Evolutionary conservation across 1,140 invertebrate genomes (phyloP), one percentile per base, ranked within the genome.

Genomic region (Lanistes nyassanus): DNA sequence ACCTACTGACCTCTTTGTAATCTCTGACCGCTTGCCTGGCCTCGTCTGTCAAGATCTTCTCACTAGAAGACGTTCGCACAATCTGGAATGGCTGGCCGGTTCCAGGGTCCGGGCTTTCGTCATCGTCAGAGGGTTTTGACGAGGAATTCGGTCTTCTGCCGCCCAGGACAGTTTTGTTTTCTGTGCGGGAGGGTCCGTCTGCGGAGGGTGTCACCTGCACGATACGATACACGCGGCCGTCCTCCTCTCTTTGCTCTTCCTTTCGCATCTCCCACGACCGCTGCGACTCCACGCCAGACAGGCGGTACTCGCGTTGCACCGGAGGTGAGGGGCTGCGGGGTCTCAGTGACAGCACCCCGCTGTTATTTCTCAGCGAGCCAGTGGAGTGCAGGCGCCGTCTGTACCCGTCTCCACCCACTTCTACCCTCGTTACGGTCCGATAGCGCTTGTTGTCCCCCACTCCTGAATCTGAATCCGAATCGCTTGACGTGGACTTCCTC

Each of bases 391-490:
- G 60, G 19, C 70, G n/a, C 26, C 42, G 37, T 4, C 21, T 39
- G 21, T 51, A 31, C 19, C 29, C 36, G 11, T 47, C n/a, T 31
- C 53, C 21, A 11, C 19, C 21, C 23, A 75, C 64, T 21, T 68
- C 26, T n/a, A 75, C 74, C 36, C 65, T 16, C 47, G 39, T 67
- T 7, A 75, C 65, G 13, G 42, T 55, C 26, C 74, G 51, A 64
- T 72, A 72, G 29, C 53, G 56, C 29, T 58, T 60, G 51, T 56
- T 55, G 36, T 64, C 74, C 5, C 47, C 64, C 39, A 74, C 64
- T 5, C 65, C 74, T 0, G 74, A 75, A 34, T 74, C 64, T 7
- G 51, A 31, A 19, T 58, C 62, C 13, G 53, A 75, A 7, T 66
- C 74, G 62, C 72, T 74, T 51, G 62, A 67, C 26, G n/a, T 34